Conservation (phyloP, 2,888 invertebrate genomes). For the Anaspis maculata region DNA sequence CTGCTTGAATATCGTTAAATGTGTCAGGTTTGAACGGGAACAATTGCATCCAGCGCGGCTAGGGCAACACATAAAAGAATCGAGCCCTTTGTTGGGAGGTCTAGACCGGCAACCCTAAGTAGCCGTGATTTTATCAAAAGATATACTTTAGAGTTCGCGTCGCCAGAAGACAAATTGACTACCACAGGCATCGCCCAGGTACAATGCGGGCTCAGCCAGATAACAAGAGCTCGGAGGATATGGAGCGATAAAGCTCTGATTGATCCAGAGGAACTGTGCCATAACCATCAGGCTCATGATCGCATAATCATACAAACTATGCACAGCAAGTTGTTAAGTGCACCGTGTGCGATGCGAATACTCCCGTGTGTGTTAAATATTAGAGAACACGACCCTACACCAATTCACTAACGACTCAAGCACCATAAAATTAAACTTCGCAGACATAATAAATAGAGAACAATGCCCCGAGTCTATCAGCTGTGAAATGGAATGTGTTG, state of each 20-base stretch:
- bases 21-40: constrained; percentile 16
- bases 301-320: too few relatives aligned
- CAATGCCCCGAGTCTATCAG: constrained; percentile 11
- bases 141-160: not conserved
- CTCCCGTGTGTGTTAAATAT: too few relatives aligned
- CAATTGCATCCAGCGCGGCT: constrained; percentile 15
- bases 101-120: constrained; percentile 5
- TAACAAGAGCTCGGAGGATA: too few relatives aligned
- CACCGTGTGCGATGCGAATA: too few relatives aligned
- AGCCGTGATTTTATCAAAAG: too few relatives aligned
- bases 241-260: too few relatives aligned
- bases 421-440: constrained; percentile 12
- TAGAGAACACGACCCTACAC: too few relatives aligned
- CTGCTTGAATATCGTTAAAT: constrained; percentile 16
- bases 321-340: too few relatives aligned
- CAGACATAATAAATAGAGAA: constrained; percentile 12
- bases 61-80: constrained; percentile 15
- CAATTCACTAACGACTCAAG: too few relatives aligned
- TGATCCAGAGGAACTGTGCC: too few relatives aligned
- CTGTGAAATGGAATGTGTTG: constrained; percentile 13
- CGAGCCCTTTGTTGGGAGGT: constrained; percentile 8
- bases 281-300: too few relatives aligned
- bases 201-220: too few relatives aligned
- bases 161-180: not conserved
- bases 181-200: not conserved